A percentile compares a stretch with the other conserved stretches of the same genome.
Conservation (phyloP, 2,797 vertebrate species). For the Thalassophryne amazonica region DNA sequence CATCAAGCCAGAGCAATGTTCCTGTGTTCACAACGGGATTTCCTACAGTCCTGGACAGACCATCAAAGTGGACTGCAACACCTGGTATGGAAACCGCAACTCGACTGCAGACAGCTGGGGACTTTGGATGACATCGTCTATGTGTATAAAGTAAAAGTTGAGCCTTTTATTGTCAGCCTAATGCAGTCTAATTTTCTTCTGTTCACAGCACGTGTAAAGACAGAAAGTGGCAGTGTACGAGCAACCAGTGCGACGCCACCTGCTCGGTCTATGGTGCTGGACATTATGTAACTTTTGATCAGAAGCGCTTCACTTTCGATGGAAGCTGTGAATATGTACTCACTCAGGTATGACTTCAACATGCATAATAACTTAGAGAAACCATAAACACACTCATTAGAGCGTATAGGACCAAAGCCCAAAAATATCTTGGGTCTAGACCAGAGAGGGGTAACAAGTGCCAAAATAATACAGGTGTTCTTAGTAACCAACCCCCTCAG, state of each 20-base stretch:
- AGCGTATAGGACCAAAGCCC: too few relatives aligned
- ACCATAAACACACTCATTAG: too few relatives aligned
- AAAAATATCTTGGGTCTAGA: too few relatives aligned
- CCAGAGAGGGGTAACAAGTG: too few relatives aligned
- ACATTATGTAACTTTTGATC: constrained; percentile 84
- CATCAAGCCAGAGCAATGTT: constrained; percentile 72
- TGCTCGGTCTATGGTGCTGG: constrained; percentile 83
- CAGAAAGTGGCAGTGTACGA: constrained; percentile 80
- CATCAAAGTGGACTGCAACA: constrained; percentile 81
- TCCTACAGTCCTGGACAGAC: constrained; percentile 72
- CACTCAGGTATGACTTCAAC: constrained; percentile 70
- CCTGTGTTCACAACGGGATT: constrained; percentile 78
- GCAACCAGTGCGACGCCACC: constrained; percentile 73
- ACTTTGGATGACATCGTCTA: neutral
- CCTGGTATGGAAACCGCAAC: constrained; percentile 62
- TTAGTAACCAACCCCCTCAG: too few relatives aligned
- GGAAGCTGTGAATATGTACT: constrained; percentile 85
- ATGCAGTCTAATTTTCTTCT: neutral
- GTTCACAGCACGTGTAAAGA: constrained; percentile 77
- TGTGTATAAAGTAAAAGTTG: neutral
- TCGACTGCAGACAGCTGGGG: neutral
- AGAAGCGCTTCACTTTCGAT: constrained; percentile 79
- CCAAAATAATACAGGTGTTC: too few relatives aligned
- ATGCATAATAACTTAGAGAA: neutral
- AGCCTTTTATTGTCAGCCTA: neutral